Evolutionary conservation across 2,888 invertebrate genomes (phyloP).

Genomic region (Archips xylosteana): DNA sequence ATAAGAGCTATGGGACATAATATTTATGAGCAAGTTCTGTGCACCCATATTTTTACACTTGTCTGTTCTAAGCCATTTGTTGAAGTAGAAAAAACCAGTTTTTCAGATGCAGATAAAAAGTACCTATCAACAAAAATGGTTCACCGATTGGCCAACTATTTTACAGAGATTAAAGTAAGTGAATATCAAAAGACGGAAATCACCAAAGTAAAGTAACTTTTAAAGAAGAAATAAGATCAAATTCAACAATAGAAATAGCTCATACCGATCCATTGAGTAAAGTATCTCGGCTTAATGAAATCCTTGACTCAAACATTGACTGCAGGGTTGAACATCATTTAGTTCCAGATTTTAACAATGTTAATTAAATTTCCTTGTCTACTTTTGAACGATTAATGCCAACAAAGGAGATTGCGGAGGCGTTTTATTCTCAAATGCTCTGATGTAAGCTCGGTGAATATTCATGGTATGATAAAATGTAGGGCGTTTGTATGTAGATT

Average conservation of each 20-base stretch:
- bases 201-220: not conserved
- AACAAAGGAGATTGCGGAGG: conserved; percentile 38
- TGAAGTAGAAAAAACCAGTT: too few species aligned
- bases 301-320: conserved; percentile 23
- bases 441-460: conserved; percentile 31
- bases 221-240: not conserved
- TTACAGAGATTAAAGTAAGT: not conserved
- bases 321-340: conserved; percentile 30
- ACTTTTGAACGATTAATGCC: conserved; percentile 39
- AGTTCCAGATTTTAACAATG: conserved; percentile 35
- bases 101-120: too few species aligned
- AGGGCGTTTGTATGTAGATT: conserved; percentile 36
- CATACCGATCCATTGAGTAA: not conserved
- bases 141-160: too few species aligned
- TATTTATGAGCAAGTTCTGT: too few species aligned
- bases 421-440: conserved; percentile 31
- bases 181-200: not conserved
- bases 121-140: too few species aligned
- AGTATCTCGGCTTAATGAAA: not conserved
- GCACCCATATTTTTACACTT: too few species aligned
- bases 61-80: too few species aligned
- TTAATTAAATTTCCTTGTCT: conserved; percentile 42
- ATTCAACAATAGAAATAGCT: not conserved
- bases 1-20: too few species aligned
- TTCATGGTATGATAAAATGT: conserved; percentile 40